phyloP scores from a whole-genome alignment of 2,888 invertebrate genomes.

The Luperina testacea region DNA sequence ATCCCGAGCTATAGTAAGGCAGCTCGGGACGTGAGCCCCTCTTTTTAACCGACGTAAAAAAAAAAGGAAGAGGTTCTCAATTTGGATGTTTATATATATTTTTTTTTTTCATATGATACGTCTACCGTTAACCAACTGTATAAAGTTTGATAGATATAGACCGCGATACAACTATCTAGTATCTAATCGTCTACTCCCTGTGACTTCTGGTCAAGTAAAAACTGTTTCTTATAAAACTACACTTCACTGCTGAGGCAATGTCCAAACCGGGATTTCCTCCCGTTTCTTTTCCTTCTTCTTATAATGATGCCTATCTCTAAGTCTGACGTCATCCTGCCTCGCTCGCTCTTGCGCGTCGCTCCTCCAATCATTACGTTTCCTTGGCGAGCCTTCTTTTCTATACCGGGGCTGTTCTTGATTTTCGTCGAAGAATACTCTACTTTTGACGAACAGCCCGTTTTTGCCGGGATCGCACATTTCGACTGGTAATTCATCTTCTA shows the following conservation, averaged over 20 bases:
- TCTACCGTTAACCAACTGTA: not conserved
- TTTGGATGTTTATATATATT: too few species aligned
- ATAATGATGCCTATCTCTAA: constrained; percentile 81
- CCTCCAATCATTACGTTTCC: constrained; percentile 79
- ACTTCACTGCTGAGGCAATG: constrained; percentile 82
- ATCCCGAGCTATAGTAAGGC: not conserved
- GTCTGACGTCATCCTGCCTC: constrained; percentile 83
- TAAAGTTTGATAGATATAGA: constrained; percentile 4
- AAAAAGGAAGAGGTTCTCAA: too few species aligned
- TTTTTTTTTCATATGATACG: not conserved
- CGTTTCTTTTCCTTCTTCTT: constrained; percentile 84
- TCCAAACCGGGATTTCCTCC: constrained; percentile 84
- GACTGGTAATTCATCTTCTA: constrained; percentile 71
- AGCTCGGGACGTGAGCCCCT: not conserved
- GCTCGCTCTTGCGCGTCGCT: constrained; percentile 74
- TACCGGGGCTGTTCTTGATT: constrained; percentile 70
- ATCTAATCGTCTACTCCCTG: constrained; percentile 35
- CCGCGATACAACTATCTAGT: not conserved
- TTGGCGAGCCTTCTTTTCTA: constrained; percentile 75
- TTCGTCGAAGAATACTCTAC: constrained; percentile 81
- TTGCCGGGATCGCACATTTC: constrained; percentile 77
- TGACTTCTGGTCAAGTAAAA: constrained; percentile 48
- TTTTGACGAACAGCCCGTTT: constrained; percentile 85
- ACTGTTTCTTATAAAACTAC: constrained; percentile 52
- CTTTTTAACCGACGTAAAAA: not conserved